These are phyloP conservation scores for Axis porcinus DNA, from an alignment of 2,113 vertebrate genomes.

Conservation along the genomic window DNA sequence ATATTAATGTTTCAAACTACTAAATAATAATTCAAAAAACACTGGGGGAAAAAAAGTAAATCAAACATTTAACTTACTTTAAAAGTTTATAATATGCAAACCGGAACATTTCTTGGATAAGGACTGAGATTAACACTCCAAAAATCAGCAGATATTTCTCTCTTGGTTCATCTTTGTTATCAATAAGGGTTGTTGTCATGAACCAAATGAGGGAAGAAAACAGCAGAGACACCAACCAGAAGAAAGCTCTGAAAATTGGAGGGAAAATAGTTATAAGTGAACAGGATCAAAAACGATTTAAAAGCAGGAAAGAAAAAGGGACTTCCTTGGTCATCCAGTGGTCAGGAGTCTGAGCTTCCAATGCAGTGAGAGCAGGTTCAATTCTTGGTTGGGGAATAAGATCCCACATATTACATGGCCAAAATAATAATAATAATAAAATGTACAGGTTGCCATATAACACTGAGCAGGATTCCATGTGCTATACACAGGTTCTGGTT, in stretches of 20 bases:
- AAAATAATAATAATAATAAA: background rate
- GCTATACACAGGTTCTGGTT: background rate
- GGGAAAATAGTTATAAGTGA: background rate
- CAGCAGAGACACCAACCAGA: conserved; percentile 85
- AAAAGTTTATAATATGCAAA: conserved; percentile 83
- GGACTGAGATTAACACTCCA: conserved; percentile 82
- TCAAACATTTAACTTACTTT: conserved; percentile 79
- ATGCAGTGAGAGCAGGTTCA: background rate
- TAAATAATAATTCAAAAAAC: conserved; percentile 28
- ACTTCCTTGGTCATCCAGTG: background rate
- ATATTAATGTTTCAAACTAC: background rate
- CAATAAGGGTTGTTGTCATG: conserved; percentile 79
- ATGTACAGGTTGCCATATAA: background rate
- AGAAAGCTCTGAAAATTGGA: conserved; percentile 78
- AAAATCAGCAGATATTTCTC: conserved; percentile 85
- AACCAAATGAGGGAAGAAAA: conserved; percentile 85
- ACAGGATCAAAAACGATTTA: background rate
- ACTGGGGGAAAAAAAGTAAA: background rate
- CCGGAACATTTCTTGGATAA: conserved; percentile 83
- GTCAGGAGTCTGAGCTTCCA: background rate
- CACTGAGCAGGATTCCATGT: background rate
- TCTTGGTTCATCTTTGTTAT: conserved; percentile 73
- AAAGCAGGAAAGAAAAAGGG: background rate
- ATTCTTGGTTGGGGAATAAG: background rate
- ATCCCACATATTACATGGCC: background rate